A percentile compares a stretch with the other conserved stretches of the same genome.
Evolutionary conservation across 2,797 vertebrate genomes (phyloP).

Genomic region (Pteronotus mesoamericanus): DNA sequence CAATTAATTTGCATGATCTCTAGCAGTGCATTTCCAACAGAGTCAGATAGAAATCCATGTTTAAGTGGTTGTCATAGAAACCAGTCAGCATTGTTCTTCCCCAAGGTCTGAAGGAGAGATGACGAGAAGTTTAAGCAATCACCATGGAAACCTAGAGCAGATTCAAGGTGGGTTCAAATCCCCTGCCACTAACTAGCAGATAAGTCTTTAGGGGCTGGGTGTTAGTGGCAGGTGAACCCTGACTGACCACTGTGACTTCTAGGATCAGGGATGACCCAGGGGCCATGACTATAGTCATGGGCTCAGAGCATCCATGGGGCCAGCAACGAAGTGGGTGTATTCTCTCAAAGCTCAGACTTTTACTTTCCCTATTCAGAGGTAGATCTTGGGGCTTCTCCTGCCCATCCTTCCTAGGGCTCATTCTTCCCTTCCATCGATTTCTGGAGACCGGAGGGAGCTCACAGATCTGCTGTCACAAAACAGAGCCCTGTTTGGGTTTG

Average conservation of each 20-base stretch:
- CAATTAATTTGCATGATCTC: constrained; percentile 71
- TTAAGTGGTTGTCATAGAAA: constrained; percentile 80
- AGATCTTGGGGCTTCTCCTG: not conserved
- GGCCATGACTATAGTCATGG: not conserved
- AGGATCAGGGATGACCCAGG: not conserved
- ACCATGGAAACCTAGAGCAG: constrained; percentile 82
- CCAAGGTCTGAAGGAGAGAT: constrained; percentile 78
- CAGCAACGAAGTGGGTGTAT: not conserved
- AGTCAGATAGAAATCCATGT: constrained; percentile 70
- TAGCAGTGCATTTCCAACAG: constrained; percentile 60
- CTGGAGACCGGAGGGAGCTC: not conserved
- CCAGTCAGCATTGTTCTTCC: constrained; percentile 67
- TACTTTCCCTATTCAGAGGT: not conserved
- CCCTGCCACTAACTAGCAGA: constrained; percentile 29
- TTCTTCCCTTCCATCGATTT: not conserved
- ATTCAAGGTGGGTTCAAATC: constrained; percentile 48
- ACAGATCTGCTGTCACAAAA: not conserved
- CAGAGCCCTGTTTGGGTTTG: not conserved
- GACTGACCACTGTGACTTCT: not conserved
- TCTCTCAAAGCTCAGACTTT: not conserved
- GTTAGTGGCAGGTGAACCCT: not conserved
- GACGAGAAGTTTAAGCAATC: constrained; percentile 78
- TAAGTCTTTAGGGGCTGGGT: constrained; percentile 4
- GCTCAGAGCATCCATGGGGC: not conserved
- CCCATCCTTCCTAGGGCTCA: not conserved